Evolutionary conservation across 2,888 invertebrate genomes (phyloP), one percentile per base, ranked within the genome.

Genomic region (Mactromeris polynyma): DNA sequence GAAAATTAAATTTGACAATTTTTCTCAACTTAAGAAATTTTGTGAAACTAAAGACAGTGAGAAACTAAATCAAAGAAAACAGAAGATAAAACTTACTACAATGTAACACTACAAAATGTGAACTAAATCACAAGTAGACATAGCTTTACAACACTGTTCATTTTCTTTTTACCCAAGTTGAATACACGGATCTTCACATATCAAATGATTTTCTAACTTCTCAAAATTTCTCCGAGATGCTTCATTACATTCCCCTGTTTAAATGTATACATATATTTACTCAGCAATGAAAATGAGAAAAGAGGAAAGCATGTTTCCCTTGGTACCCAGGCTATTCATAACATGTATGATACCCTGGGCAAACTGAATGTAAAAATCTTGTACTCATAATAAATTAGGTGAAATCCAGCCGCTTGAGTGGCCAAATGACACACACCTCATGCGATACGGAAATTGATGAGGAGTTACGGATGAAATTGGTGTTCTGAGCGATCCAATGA

Each of bases 101-200:
- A 80, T 36, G 33, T 46, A 79, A 31, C 26, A 81, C 42, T 0
- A 64, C 19, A 51, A 84, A 40, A 84, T 64, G 46, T 46, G 42
- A 86, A 86, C 33, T 81, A 51, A 86, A 82, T 42, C 86, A 51
- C 38, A 82, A 69, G 40, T 26, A 40, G 42, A 64, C 21, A 69
- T 0, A 73, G 36, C 7, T 38, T 38, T 38, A 77, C 78, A 78
- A 79, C 54, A 58, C 19, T 40, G 38, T 58, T 21, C 6, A 21
- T 14, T 80, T 36, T 40, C 26, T 40, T 38, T 78, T 89, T 91
- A 91, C 91, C 91, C 91, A 0, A 91, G 84, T 81, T 87, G 86
- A n/a, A 91, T 73, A 40, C 84, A 81, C 0, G 91, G 89, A 77
- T 91, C 91, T 58, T 89, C 86, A 82, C 91, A 91, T 21, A 91